A percentile compares a stretch with the other conserved stretches of the same genome.
These are phyloP conservation scores for Philonicus albiceps DNA, from an alignment of 2,888 invertebrate genomes.

Conservation along the genomic window DNA sequence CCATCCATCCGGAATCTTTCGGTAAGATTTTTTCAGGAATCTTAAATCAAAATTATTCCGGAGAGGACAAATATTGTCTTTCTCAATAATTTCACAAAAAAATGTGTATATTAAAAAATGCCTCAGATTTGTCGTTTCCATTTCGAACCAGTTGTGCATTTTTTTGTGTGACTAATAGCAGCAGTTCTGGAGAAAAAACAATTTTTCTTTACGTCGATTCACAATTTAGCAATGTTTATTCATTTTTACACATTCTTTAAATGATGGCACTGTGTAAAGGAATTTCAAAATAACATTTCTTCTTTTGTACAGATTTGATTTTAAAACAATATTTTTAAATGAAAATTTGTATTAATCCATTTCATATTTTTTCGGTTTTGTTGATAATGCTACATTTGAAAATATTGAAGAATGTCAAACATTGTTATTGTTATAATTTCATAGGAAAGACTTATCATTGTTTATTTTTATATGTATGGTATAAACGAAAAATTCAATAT, in stretches of 20 bases:
- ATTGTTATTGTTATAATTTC: too few relatives aligned
- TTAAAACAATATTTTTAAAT: too few relatives aligned
- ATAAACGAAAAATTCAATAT: too few relatives aligned
- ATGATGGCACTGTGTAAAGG: not conserved
- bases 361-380: too few relatives aligned
- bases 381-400: too few relatives aligned
- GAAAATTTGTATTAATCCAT: too few relatives aligned
- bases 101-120: not conserved
- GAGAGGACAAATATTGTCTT: not conserved
- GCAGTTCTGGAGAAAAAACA: not conserved
- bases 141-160: not conserved
- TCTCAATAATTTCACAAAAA: not conserved
- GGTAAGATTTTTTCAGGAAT: not conserved
- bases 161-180: not conserved
- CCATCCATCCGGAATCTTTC: not conserved
- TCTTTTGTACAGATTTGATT: not conserved
- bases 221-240: not conserved
- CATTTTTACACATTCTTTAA: not conserved
- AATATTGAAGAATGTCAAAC: too few relatives aligned
- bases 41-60: not conserved
- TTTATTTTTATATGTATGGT: too few relatives aligned
- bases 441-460: too few relatives aligned
- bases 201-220: not conserved
- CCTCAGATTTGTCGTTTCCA: not conserved
- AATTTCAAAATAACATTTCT: not conserved